Evolutionary conservation across 1,140 invertebrate species (phyloP).

Genomic region (Bombus affinis): DNA sequence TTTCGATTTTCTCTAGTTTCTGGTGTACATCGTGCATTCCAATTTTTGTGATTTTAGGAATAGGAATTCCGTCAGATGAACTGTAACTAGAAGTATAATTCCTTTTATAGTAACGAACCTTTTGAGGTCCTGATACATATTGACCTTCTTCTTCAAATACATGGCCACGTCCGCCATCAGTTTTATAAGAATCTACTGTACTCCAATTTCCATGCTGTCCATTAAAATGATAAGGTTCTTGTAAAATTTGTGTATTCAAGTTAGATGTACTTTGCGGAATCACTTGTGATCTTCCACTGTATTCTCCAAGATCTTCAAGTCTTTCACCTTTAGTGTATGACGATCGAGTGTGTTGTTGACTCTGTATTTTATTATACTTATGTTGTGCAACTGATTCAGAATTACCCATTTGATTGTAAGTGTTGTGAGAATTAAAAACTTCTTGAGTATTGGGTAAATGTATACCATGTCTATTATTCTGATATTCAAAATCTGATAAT

Average conservation of each 20-base stretch:
- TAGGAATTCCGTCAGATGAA: constrained; percentile 27
- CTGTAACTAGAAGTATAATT: constrained; percentile 72
- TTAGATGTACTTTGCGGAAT: constrained; percentile 22
- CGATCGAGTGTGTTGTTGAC: constrained; percentile 33
- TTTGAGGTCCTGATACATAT: constrained; percentile 62
- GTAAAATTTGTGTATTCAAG: constrained; percentile 8
- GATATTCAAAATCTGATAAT: constrained; percentile 3
- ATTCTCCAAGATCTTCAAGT: constrained; percentile 61
- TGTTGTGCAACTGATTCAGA: constrained; percentile 22
- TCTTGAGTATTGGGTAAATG: constrained; percentile 22
- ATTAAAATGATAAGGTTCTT: constrained; percentile 22
- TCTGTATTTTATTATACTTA: constrained; percentile 44
- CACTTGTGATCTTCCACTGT: constrained; percentile 32
- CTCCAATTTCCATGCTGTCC: constrained; percentile 57
- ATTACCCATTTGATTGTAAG: constrained; percentile 24
- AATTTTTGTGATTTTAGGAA: not conserved
- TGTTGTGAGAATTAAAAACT: constrained; percentile 28
- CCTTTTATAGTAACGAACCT: constrained; percentile 68
- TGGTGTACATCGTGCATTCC: constrained; percentile 19
- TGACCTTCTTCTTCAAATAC: constrained; percentile 71
- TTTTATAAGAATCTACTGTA: constrained; percentile 59
- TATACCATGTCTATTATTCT: constrained; percentile 7
- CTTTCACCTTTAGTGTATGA: constrained; percentile 33
- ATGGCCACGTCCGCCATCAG: constrained; percentile 62
- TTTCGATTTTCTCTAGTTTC: constrained; percentile 50